Base-by-base conservation (phyloP, 2,888 invertebrate genomes). In the Sarcophaga subvicina region DNA sequence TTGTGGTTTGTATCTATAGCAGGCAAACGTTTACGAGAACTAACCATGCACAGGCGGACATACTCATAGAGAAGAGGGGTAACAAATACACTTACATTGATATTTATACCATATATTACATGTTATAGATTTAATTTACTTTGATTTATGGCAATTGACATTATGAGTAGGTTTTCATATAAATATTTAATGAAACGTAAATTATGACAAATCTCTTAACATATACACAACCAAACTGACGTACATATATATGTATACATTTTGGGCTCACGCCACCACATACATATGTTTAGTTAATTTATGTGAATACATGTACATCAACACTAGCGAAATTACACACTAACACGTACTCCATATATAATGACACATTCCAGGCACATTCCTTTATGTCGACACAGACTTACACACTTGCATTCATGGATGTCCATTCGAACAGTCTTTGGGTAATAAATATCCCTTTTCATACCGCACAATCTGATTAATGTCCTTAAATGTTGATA, bases 131-230 rank as follows among this genome's bases (percentile, higher is more conserved):
- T 85, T 75, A 75, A 82, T 82, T 86, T 86, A 82, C 79, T 86
- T 86, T 86, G 86, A 86, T 86, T 86, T 86, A 86, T 86, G 86
- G 86, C 86, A 76, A 86, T 82, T 82, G 86, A 82, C 81, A 86
- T 86, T 82, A 76, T 79, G 79, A 86, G 82, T 82, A 80, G 82
- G 86, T 82, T 80, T 82, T 72, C 86, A 80, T 76, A 86, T 86
- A 86, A 86, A 86, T 86, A 86, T 86, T 86, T 86, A 86, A 86
- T 86, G 86, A 82, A 86, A 86, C 86, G 82, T 86, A 86, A 86
- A 82, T 86, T 83, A 83, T 86, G 83, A 86, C 83, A 86, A 86
- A 83, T 83, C 83, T 83, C 77, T 78, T 69, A 69, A 77, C 70
- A 76, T 69, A 67, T 45, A 82, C 73, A 69, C 63, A 62, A 10